Evolutionary conservation across 2,113 vertebrate genomes (phyloP), one percentile per base, ranked within the genome.

Genomic region (Circaetus cinerascens): DNA sequence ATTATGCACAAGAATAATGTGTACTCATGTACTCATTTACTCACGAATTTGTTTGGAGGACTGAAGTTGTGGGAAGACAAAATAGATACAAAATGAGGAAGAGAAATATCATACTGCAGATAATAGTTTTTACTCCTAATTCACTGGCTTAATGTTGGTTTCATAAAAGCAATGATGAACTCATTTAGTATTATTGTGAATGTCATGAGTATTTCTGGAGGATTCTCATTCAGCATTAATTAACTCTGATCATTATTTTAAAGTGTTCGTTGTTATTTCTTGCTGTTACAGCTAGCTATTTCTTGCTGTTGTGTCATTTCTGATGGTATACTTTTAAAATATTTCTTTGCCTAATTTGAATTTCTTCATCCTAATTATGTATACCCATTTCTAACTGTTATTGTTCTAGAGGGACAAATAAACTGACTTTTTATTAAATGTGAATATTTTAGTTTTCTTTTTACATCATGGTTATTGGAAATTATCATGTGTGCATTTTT

Each of bases 121-220:
- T 86, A 94, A 95, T 92, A 88, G 73, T 27, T 78, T 94, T 93
- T 89, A 75, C 21, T 94, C n/a, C 32, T 91, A 94, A 92, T 94
- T 95, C 75, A 72, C 63, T 78, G 60, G 9, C 34, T 93, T 95
- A 90, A 92, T 93, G 29, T 43, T 80, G 60, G 34, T 86, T 96
- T 93, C 79, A 93, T 90, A 95, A 96, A 92, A 92, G 57, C 46
- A 93, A 75, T 95, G 72, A 94, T 93, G 86, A 96, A 84, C 82
- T 92, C 19, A 86, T 88, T 95, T 86, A 80, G 38, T 60, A 88
- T 80, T 95, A 80, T 88, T 88, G 75, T 91, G 79, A 90, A 86
- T 59, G 27, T 38, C 86, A 48, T 51, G 15, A 74, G 21, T 77
- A 86, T 88, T 92, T 95, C 56, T 91, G 60, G 86, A 84, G 48